phyloP scores from a whole-genome alignment of 1,140 invertebrate genomes.

The Eulimnadia texana region DNA sequence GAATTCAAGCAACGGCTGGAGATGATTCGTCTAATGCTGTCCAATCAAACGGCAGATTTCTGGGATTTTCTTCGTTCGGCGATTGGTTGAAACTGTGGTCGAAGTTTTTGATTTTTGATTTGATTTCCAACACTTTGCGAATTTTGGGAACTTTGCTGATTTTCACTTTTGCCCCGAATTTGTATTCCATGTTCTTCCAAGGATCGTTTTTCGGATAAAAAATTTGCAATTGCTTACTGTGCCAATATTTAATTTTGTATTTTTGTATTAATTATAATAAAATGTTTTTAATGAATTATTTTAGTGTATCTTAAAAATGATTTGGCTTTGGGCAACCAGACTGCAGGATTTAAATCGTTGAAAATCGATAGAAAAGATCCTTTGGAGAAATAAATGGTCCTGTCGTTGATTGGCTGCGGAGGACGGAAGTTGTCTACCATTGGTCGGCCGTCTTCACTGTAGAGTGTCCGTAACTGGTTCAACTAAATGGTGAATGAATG shows the following conservation, averaged over 20 bases:
- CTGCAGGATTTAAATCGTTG: too few relatives aligned
- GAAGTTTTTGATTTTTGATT: slow-evolving; percentile 10
- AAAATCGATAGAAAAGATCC: too few relatives aligned
- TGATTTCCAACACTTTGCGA: slow-evolving; percentile 3
- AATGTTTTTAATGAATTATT: slow-evolving; percentile 1
- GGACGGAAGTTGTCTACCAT: too few relatives aligned
- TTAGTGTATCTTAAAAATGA: neutral
- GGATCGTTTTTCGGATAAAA: neutral
- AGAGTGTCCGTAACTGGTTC: too few relatives aligned
- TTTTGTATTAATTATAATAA: slow-evolving; percentile 1
- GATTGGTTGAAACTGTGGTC: slow-evolving; percentile 7
- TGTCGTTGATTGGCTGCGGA: too few relatives aligned
- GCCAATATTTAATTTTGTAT: neutral
- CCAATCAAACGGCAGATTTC: neutral
- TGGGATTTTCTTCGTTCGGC: slow-evolving; percentile 7
- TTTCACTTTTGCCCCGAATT: slow-evolving; percentile 9
- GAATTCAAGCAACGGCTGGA: too few relatives aligned
- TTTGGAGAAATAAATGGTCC: too few relatives aligned
- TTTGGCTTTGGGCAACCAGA: too few relatives aligned
- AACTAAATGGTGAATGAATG: too few relatives aligned
- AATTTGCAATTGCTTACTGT: neutral
- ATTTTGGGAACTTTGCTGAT: slow-evolving; percentile 5
- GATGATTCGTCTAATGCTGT: neutral
- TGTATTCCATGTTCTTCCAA: slow-evolving; percentile 8
- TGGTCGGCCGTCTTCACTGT: too few relatives aligned